A percentile compares a stretch with the other conserved stretches of the same genome.
phyloP scores from a whole-genome alignment of 2,888 invertebrate genomes.

The Parelbella ahira region DNA sequence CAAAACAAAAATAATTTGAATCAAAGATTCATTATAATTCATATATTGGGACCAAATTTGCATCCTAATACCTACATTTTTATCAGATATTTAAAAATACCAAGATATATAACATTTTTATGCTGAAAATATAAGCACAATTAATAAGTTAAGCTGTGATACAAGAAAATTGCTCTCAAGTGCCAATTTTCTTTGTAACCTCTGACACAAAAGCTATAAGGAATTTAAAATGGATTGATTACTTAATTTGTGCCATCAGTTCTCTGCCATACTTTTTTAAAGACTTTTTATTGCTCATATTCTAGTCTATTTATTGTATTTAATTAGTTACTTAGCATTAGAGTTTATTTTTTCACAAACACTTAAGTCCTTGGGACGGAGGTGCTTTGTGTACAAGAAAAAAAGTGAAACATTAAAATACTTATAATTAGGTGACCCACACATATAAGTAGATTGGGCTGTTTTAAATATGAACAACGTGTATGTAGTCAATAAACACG shows the following conservation, averaged over 20 bases:
- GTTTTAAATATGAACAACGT: too few relatives aligned
- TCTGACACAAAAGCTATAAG: slow-evolving; percentile 14
- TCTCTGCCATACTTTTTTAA: slow-evolving; percentile 62
- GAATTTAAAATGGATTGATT: slow-evolving; percentile 7
- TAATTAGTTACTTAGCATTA: slow-evolving; percentile 17
- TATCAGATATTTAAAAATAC: slow-evolving; percentile 30
- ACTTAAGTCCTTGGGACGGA: slow-evolving; percentile 10
- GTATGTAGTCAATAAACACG: too few relatives aligned
- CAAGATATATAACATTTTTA: slow-evolving; percentile 33
- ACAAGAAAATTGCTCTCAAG: slow-evolving; percentile 49
- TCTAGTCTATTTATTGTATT: slow-evolving; percentile 71
- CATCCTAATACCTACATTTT: slow-evolving; percentile 18
- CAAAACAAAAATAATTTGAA: slow-evolving; percentile 33
- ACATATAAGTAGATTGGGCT: too few relatives aligned
- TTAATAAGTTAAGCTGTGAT: slow-evolving; percentile 63
- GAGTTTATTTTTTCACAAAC: slow-evolving; percentile 8
- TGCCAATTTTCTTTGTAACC: slow-evolving; percentile 44
- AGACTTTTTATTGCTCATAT: slow-evolving; percentile 75
- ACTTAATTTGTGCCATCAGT: slow-evolving; percentile 56
- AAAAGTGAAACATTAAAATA: slow-evolving; percentile 1
- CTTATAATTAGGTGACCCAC: too few relatives aligned
- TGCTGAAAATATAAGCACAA: slow-evolving; percentile 50
- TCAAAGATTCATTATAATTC: slow-evolving; percentile 39
- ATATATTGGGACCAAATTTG: slow-evolving; percentile 43
- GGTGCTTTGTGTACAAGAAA: slow-evolving; percentile 18